Evolutionary conservation across 1,140 invertebrate genomes (phyloP).

Genomic region (Colletes latitarsis): DNA sequence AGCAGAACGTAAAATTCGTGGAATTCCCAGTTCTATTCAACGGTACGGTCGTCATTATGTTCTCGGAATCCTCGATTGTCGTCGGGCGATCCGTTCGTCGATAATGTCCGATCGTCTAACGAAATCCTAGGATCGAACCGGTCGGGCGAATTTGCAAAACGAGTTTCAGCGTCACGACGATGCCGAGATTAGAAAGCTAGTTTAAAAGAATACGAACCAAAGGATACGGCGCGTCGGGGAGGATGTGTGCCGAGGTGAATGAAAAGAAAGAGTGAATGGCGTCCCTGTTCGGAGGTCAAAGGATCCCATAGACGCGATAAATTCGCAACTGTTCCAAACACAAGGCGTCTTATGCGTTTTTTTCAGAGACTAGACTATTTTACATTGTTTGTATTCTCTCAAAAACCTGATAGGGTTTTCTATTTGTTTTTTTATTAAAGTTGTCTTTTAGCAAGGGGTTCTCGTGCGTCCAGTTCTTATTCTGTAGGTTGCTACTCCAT

Average conservation of each 20-base stretch:
- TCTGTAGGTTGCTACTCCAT: too few relatives aligned
- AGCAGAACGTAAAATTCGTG: background rate
- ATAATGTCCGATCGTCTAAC: background rate
- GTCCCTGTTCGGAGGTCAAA: background rate
- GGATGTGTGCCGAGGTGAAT: slow-evolving; percentile 5
- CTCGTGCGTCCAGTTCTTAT: too few relatives aligned
- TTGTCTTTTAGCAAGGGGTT: too few relatives aligned
- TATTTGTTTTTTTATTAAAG: too few relatives aligned
- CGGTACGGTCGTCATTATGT: background rate
- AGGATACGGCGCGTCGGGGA: background rate
- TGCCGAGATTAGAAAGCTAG: background rate
- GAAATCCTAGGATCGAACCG: background rate
- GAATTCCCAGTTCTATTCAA: background rate
- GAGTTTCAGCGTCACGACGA: background rate
- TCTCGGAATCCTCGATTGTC: background rate
- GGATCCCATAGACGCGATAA: background rate
- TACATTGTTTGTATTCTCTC: too few relatives aligned
- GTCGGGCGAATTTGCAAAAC: background rate
- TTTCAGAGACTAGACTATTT: too few relatives aligned
- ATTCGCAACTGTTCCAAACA: too few relatives aligned
- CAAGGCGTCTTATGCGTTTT: too few relatives aligned
- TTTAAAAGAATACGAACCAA: background rate
- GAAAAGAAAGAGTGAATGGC: slow-evolving; percentile 12
- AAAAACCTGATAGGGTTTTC: too few relatives aligned
- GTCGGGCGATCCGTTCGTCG: background rate